These are phyloP conservation scores for Metopia argyrocephala DNA, from an alignment of 2,888 invertebrate species.

Conservation along the genomic window DNA sequence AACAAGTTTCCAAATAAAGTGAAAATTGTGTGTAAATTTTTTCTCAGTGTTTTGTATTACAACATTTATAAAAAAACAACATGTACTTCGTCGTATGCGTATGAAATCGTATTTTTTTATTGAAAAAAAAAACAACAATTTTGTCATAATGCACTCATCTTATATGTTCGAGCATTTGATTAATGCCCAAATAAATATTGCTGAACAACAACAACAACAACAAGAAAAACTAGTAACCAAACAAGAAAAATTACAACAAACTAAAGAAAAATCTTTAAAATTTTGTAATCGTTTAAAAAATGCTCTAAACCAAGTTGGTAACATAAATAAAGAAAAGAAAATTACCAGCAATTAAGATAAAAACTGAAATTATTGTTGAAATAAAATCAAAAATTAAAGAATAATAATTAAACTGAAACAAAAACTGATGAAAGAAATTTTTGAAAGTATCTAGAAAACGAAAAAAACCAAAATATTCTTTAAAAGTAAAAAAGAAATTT, in stretches of 20 bases:
- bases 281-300: conserved; percentile 38
- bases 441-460: neutral
- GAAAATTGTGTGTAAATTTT: conserved; percentile 41
- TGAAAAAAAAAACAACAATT: too few relatives aligned
- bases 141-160: conserved; percentile 76
- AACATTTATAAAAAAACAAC: conserved; percentile 37
- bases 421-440: neutral
- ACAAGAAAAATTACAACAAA: conserved; percentile 29
- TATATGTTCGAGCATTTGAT: conserved; percentile 77
- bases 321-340: conserved; percentile 35
- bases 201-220: conserved; percentile 64
- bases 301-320: conserved; percentile 48
- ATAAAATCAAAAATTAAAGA: neutral
- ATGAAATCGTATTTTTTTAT: conserved; percentile 45
- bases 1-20: conserved; percentile 64
- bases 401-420: neutral
- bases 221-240: conserved; percentile 21
- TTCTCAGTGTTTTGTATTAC: conserved; percentile 13
- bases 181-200: conserved; percentile 71
- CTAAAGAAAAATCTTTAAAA: conserved; percentile 49
- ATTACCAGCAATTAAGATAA: conserved; percentile 39
- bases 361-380: conserved; percentile 2
- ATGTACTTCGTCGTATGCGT: conserved; percentile 65
- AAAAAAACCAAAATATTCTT: neutral
- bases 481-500: neutral